Evolutionary conservation across 1,140 invertebrate genomes (phyloP).

Genomic region (Drosophila ficusphila): DNA sequence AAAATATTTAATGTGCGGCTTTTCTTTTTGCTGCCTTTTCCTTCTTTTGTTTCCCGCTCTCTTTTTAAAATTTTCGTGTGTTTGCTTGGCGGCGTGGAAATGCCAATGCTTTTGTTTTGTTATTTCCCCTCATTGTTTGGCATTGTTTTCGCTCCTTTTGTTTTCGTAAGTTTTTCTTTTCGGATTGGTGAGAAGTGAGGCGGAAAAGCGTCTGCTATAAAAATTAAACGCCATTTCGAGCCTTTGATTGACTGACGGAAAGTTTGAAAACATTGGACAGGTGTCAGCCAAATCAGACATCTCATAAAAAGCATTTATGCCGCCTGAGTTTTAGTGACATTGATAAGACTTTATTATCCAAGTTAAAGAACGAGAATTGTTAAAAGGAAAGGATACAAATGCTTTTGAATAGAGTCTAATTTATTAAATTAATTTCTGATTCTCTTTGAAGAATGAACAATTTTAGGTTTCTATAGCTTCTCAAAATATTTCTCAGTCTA

Average conservation of each 20-base stretch:
- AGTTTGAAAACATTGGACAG: constrained; percentile 55
- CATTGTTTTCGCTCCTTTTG: constrained; percentile 45
- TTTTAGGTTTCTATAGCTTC: too few relatives aligned
- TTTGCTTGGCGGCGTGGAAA: constrained; percentile 63
- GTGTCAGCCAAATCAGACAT: constrained; percentile 51
- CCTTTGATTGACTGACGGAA: constrained; percentile 70
- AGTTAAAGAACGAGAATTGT: too few relatives aligned
- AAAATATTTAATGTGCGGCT: constrained; percentile 47
- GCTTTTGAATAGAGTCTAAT: too few relatives aligned
- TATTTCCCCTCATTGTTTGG: constrained; percentile 47
- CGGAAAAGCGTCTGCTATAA: constrained; percentile 61
- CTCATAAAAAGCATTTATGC: constrained; percentile 23
- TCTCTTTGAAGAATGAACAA: too few relatives aligned
- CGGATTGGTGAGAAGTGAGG: constrained; percentile 13
- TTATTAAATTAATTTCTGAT: too few relatives aligned
- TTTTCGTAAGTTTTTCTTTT: constrained; percentile 24
- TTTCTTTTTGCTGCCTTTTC: constrained; percentile 19
- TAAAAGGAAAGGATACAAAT: too few relatives aligned
- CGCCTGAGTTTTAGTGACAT: constrained; percentile 7
- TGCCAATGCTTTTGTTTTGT: constrained; percentile 57
- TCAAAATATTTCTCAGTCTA: too few relatives aligned
- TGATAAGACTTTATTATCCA: constrained; percentile 14
- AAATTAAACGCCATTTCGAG: constrained; percentile 73
- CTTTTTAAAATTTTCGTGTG: constrained; percentile 27
- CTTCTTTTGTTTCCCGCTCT: neutral